phyloP scores from a whole-genome alignment of 2,797 vertebrate genomes.

The Silurus aristotelis region DNA sequence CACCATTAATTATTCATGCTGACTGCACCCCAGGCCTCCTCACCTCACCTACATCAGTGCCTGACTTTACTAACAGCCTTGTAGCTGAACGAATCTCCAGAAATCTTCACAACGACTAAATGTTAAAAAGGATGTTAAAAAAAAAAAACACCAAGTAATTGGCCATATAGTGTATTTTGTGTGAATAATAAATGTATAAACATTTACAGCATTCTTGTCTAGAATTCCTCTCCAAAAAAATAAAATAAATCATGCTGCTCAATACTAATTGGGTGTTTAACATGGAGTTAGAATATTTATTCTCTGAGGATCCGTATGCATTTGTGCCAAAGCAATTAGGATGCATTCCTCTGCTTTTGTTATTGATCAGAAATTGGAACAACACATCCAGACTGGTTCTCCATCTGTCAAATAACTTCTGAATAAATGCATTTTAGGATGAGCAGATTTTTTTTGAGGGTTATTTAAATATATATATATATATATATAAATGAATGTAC shows the following conservation, averaged over 20 bases:
- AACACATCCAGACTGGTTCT: conserved; percentile 10
- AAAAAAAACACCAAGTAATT: too few relatives aligned
- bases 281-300: background rate
- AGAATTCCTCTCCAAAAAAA: background rate
- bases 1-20: too few relatives aligned
- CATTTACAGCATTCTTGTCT: background rate
- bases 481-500: too few relatives aligned
- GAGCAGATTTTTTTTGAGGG: too few relatives aligned
- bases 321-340: conserved; percentile 16
- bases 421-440: background rate
- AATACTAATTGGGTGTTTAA: conserved; percentile 31
- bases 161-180: background rate
- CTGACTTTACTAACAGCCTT: too few relatives aligned
- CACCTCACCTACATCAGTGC: too few relatives aligned
- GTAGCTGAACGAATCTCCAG: too few relatives aligned
- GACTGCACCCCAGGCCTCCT: too few relatives aligned
- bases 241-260: background rate
- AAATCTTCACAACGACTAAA: too few relatives aligned
- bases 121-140: too few relatives aligned
- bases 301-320: background rate
- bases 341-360: conserved; percentile 13
- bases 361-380: conserved; percentile 11
- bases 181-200: background rate
- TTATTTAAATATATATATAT: too few relatives aligned
- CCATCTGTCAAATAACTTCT: conserved; percentile 1